Evolutionary conservation across 2,113 vertebrate genomes (phyloP), one percentile per base, ranked within the genome.

Genomic region (Perca schrenkii): DNA sequence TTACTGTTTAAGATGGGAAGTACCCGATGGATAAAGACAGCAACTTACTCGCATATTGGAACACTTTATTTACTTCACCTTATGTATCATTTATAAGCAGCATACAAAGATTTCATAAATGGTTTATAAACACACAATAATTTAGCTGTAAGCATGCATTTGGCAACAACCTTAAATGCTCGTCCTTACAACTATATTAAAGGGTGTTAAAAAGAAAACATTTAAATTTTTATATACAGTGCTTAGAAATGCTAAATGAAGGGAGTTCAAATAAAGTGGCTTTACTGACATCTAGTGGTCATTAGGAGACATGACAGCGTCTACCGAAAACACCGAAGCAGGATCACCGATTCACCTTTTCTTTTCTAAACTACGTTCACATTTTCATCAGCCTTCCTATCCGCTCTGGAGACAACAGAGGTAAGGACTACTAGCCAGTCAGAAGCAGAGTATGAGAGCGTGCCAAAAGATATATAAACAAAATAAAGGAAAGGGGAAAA

Each of bases 241-340:
- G 46, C 46, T 19, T 19, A 49, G 4, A 22, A 15, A 63, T 63
- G 19, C 60, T n/a, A n/a, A 40, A 43, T 40, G n/a, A n/a, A n/a
- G 13, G 21, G 21, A n/a, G 11, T 16, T 25, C 2, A 31, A 58
- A n/a, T n/a, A n/a, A 54, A 54, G 53, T 19, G 6, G 6, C 10
- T 7, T 31, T 22, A 14, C 22, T 72, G 49, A 19, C 79, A 46
- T 67, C 79, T 67, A 43, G 53, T 53, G 79, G 46, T 43, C 17
- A 15, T 22, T 4, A 68, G 47, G 16, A n/a, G 68, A 22, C 36
- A 36, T 17, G 49, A 47, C 34, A 4, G 22, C 1, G 8, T 56
- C 15, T 11, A 21, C 25, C 25, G 54, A 25, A 6, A 4, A 46
- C 8, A 58, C 31, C 58, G n/a, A 58, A 14, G 50, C 43, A 22